Base-by-base conservation (phyloP, 2,888 invertebrate genomes). In the Eueremaeus valkanovi region DNA sequence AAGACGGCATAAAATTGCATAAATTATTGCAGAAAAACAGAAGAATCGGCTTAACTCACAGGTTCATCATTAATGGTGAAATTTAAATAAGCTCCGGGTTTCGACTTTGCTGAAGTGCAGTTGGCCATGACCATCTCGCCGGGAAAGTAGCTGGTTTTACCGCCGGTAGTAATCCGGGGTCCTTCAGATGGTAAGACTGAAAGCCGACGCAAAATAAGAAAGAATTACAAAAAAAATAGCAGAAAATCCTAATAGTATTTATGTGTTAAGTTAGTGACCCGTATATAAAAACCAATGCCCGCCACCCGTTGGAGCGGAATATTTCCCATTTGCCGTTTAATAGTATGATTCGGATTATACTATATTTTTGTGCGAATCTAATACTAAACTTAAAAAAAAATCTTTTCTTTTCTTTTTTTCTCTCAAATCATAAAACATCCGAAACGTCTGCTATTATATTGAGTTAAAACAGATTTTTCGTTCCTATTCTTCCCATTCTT, bases 21-120 rank as follows among this genome's bases (percentile, higher is more conserved):
- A 36, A 36, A 36, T 36, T 36, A 11, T 36, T 36, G 11, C 36
- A 8, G 11, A 36, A 36, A 8, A 11, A 36, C 36, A 36, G 36
- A 5, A 36, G 6, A 36, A 36, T 24, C 27, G 29, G 13, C 9
- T 27, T 27, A 13, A 72, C 77, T 68, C 72, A 79, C 79, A 36
- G 76, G 73, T 51, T 77, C 73, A 18, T 77, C 78, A 68, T 79
- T 79, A 42, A 79, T 77, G 29, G 75, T 79, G 77, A 79, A 79
- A 18, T 76, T 73, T 5, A 79, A 68, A n/a, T 75, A 76, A 8
- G 78, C 78, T 1, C 76, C 75, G 11, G 78, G 78, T 51, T 79
- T 79, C 9, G 78, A 78, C 74, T 78, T 78, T 40, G 79, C 77
- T 18, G 79, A 79, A 0, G 78, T 79, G 72, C 79, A 79, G 73